phyloP scores from a whole-genome alignment of 2,797 vertebrate species.

The Parauchenoglanis punctatus region DNA sequence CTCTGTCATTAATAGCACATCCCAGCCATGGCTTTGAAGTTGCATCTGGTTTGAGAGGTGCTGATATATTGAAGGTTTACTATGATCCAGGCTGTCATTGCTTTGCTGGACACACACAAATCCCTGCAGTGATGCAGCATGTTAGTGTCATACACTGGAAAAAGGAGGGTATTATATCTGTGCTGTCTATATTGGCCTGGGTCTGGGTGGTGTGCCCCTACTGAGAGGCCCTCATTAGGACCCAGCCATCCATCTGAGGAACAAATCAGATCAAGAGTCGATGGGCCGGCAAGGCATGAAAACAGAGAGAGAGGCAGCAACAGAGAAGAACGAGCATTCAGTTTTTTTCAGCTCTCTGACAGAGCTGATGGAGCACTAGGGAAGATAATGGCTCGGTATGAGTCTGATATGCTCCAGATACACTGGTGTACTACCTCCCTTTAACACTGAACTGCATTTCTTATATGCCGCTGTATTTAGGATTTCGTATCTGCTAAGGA shows the following conservation, averaged over 20 bases:
- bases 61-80: conserved; percentile 1
- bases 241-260: conserved; percentile 50
- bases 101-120: conserved; percentile 2
- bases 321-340: neutral
- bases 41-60: neutral
- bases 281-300: conserved; percentile 44
- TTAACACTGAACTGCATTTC: neutral
- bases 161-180: neutral
- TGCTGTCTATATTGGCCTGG: conserved; percentile 36
- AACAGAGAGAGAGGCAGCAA: conserved; percentile 15
- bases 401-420: conserved; percentile 17
- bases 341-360: conserved; percentile 24
- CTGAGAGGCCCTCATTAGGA: conserved; percentile 55
- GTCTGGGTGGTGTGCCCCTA: conserved; percentile 22
- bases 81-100: neutral
- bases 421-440: neutral
- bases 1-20: neutral
- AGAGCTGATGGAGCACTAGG: conserved; percentile 35
- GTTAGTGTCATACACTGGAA: conserved; percentile 19
- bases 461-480: neutral
- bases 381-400: conserved; percentile 34
- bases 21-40: neutral
- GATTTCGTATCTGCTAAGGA: neutral
- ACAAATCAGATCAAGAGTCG: conserved; percentile 39
- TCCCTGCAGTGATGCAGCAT: neutral